Evolutionary conservation across 2,888 invertebrate genomes (phyloP), one percentile per base, ranked within the genome.

Genomic region (Criorhina ranunculi): DNA sequence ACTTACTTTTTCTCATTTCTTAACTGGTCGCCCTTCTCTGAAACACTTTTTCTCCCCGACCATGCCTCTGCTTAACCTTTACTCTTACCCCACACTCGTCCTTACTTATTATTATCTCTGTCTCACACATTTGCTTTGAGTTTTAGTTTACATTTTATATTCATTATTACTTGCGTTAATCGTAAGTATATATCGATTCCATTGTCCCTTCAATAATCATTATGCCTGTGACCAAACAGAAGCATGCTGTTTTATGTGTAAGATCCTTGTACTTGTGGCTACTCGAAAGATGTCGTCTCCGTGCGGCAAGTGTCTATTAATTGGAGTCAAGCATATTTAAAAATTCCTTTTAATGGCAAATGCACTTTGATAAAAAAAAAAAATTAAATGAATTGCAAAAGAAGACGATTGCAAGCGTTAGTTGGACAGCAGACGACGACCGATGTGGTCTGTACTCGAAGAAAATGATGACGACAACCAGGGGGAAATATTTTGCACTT

Each of bases 281-380:
- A 29, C 42, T 55, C 40, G 12, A 12, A 70, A n/a, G 64, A 49
- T 37, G 35, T 35, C 12, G 49, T 69, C 11, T 55, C 8, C 60
- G 19, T 49, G 49, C 33, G 46, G 40, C 57, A 77, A 66, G 83
- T 83, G 78, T 73, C 67, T 73, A 75, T 73, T 83, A 78, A 83
- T 83, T 78, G 73, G 67, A 69, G 53, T 78, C 72, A 83, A 83
- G 73, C 73, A 57, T 78, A 69, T 73, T 83, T 83, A 73, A 83
- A 73, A 78, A 83, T 83, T 83, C 83, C 24, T 51, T 78, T 78
- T 83, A 67, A 83, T 83, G 57, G 67, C 37, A 42, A 73, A 83
- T 83, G 78, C 78, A 83, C 83, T 83, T 78, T 83, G 78, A 83
- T 83, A 83, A 73, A 44, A 69, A 51, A 69, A 51, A 78, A 73